Base-by-base conservation (phyloP, 2,113 vertebrate genomes). In the Nesogale talazaci region DNA sequence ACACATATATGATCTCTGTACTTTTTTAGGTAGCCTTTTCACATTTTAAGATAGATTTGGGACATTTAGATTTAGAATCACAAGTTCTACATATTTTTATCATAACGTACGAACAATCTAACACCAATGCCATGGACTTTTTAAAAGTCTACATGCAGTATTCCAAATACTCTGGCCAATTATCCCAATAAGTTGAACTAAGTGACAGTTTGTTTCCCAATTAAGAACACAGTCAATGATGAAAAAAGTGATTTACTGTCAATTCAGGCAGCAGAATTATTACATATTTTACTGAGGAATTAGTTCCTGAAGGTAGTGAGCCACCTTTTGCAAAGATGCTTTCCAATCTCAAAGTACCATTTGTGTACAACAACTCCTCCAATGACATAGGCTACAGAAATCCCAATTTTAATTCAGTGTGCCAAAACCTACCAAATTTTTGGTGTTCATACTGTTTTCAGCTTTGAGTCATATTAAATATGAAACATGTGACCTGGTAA, bases 191-290 rank as follows among this genome's bases (percentile, higher is more conserved):
- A 3, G 3, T 72, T 83, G 57, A 76, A 27, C 8, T 0, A 14
- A 77, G 11, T 84, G 52, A 77, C 46, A 34, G 11, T 82, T 92
- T 91, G 29, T 34, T 87, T 69, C 80, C 89, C 36, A 93, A 86
- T 10, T 69, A 61, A 56, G 91, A 89, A 76, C 23, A 86, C 0
- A 74, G 23, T 34, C 11, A 75, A 16, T 78, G 36, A 67, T 61
- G 3, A 87, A 91, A 57, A 36, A 90, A 94, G 42, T 1, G 17
- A 61, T 83, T 95, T 83, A 42, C 84, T 91, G 29, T 23, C 93
- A 87, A 77, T 2, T 6, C 0, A 59, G 34, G 63, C 8, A 76
- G 2, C 69, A 81, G 42, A 83, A 56, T 6, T 91, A 9, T 61
- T 15, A 5, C 31, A 20, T 56, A n/a, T 61, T 92, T 86, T 36